Conservation (phyloP, 37 sponge, comb jelly and placozoan genomes). For the Oopsacas minuta region DNA sequence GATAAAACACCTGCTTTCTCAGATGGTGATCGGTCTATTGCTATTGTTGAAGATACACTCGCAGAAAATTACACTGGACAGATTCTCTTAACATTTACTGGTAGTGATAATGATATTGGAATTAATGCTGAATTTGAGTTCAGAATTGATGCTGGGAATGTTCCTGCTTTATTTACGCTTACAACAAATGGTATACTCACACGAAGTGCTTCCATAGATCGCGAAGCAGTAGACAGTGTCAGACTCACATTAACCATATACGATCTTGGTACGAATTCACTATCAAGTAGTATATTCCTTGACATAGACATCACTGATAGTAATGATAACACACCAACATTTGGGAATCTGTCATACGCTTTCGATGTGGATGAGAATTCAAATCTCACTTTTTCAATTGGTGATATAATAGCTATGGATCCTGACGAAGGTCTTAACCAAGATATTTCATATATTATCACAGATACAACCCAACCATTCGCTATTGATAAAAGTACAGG, state of each 20-base stretch:
- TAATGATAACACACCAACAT: neutral
- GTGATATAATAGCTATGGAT: neutral
- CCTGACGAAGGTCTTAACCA: neutral
- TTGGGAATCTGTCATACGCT: neutral
- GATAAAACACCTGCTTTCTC: neutral
- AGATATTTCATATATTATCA: neutral
- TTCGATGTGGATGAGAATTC: neutral
- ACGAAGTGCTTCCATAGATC: neutral
- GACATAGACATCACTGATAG: neutral
- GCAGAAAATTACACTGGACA: neutral
- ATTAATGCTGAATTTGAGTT: neutral
- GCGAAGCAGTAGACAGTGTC: neutral
- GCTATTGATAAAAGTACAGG: neutral
- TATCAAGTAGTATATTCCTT: neutral
- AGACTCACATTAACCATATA: neutral
- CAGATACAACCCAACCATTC: neutral
- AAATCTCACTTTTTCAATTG: neutral
- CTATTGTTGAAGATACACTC: neutral
- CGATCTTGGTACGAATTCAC: neutral
- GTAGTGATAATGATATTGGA: slow-evolving; percentile 6
- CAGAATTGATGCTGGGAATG: neutral
- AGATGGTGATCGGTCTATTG: neutral
- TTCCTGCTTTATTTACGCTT: neutral
- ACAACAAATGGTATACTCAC: neutral
- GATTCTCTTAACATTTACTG: neutral